Conservation (phyloP, 2,888 invertebrate genomes). For the Deilephila elpenor region DNA sequence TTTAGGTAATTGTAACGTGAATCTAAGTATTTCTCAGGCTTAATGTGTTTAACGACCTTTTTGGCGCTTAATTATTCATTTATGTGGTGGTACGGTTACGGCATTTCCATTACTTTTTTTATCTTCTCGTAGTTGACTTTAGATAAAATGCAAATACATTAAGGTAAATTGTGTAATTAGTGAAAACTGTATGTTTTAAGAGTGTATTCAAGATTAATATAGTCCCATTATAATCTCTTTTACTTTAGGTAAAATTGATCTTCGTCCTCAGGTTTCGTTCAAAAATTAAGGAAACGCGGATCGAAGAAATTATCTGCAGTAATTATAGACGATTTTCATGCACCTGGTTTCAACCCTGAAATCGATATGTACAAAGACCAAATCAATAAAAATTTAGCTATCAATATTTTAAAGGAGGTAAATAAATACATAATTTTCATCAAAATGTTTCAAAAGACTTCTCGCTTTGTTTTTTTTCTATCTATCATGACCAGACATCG, state of each 20-base stretch:
- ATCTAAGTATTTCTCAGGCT: background rate
- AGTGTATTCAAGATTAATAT: background rate
- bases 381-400: conserved; percentile 85
- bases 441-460: background rate
- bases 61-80: background rate
- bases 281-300: conserved; percentile 87
- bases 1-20: conserved; percentile 48
- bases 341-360: conserved; percentile 79
- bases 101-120: too few relatives aligned
- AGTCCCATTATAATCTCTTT: background rate
- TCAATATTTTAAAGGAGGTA: conserved; percentile 85
- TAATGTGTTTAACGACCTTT: background rate
- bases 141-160: too few relatives aligned
- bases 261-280: conserved; percentile 84
- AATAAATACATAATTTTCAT: background rate
- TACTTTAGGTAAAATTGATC: conserved; percentile 20
- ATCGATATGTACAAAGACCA: conserved; percentile 78
- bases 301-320: conserved; percentile 72
- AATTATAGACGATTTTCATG: conserved; percentile 74
- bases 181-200: too few relatives aligned
- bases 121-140: too few relatives aligned
- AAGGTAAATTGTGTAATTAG: too few relatives aligned
- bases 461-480: too few relatives aligned
- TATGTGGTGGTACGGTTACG: background rate
- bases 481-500: background rate